Conservation (phyloP, 2,888 invertebrate genomes). For the Perithous albicinctus region DNA sequence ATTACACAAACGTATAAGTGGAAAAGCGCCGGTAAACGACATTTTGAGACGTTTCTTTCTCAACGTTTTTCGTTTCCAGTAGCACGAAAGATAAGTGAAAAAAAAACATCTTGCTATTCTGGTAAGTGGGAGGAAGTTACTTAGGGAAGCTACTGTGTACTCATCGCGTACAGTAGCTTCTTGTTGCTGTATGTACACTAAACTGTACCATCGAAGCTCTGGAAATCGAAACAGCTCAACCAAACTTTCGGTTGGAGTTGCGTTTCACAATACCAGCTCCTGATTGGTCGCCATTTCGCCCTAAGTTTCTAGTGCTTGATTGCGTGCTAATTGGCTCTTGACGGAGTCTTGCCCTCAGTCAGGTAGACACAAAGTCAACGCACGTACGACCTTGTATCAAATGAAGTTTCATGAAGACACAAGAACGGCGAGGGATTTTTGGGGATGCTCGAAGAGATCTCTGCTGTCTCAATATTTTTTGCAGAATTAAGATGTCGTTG, state of each 20-base stretch:
- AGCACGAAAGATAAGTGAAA: not conserved
- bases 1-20: not conserved
- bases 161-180: not conserved
- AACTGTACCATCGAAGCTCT: not conserved
- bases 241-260: slow-evolving; percentile 50
- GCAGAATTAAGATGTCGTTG: not conserved
- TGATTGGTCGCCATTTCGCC: slow-evolving; percentile 31
- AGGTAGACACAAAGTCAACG: slow-evolving; percentile 23
- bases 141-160: too few species aligned
- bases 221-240: slow-evolving; percentile 47
- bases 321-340: slow-evolving; percentile 53
- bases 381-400: slow-evolving; percentile 48
- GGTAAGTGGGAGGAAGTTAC: not conserved
- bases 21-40: not conserved
- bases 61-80: not conserved
- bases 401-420: slow-evolving; percentile 49
- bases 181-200: not conserved
- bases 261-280: slow-evolving; percentile 16
- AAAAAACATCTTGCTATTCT: slow-evolving; percentile 12
- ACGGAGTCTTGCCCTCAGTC: slow-evolving; percentile 25
- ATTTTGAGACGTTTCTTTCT: slow-evolving; percentile 13
- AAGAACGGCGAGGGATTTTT: slow-evolving; percentile 15
- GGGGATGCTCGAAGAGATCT: not conserved
- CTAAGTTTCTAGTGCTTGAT: slow-evolving; percentile 53
- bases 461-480: not conserved